Base-by-base conservation (phyloP, 2,888 invertebrate species). In the Oeneis ivallda region DNA sequence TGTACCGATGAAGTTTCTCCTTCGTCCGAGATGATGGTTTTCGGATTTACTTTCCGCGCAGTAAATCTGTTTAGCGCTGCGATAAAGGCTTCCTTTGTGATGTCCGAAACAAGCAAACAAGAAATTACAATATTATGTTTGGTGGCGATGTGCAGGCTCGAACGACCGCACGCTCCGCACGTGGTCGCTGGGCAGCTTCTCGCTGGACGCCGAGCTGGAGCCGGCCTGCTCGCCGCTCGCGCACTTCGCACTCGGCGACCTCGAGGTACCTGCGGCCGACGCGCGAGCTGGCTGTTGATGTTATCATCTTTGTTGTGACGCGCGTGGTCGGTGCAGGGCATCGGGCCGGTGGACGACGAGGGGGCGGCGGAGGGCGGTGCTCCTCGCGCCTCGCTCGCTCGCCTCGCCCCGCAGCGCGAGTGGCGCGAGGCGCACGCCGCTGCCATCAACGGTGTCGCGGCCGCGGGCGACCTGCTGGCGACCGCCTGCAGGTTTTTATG, bases 81-180 rank as follows among this genome's bases (percentile, higher is more conserved):
- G n/a, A n/a, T n/a, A n/a, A n/a, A n/a, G n/a, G n/a, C n/a, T n/a
- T n/a, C n/a, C n/a, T n/a, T n/a, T n/a, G n/a, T n/a, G n/a, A n/a
- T n/a, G n/a, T n/a, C n/a, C n/a, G n/a, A n/a, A n/a, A n/a, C n/a
- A n/a, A n/a, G n/a, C n/a, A n/a, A n/a, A n/a, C n/a, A n/a, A n/a
- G n/a, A n/a, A n/a, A n/a, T n/a, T n/a, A n/a, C n/a, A n/a, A 37
- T n/a, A n/a, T n/a, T n/a, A n/a, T n/a, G 32, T 34, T 6, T 2
- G 2, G 6, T 5, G 32, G 32, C 32, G 2, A 34, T 34, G 32
- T 2, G 49, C 49, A 95, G 97, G 96, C 49, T 97, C 97, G 0
- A 97, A 96, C 82, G 98, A 98, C 83, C 95, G 94, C 75, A 92
- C 94, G 1, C 92, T 96, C 8, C 94, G 95, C 62, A 87, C 96